Conservation (phyloP, 2,888 invertebrate genomes). For the Reticulitermes lucifugus region DNA sequence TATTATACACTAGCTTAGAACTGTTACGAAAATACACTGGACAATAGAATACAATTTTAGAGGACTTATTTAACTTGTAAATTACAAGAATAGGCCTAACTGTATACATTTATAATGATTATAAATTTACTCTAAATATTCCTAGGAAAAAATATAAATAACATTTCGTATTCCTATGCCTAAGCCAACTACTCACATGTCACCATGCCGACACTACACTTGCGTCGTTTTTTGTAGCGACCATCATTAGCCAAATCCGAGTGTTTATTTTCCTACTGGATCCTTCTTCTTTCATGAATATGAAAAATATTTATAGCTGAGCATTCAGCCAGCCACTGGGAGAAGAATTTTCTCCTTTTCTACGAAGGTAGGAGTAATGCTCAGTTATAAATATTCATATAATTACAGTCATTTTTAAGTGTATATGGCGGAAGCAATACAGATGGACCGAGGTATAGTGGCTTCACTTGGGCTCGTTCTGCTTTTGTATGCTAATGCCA, state of each 20-base stretch:
- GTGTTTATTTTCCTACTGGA: no score
- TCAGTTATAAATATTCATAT: background rate
- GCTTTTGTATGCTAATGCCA: no score
- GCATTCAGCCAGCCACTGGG: background rate
- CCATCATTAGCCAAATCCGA: no score
- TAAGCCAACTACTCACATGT: slow-evolving; percentile 2
- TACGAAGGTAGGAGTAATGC: background rate
- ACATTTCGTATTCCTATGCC: background rate
- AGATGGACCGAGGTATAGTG: background rate
- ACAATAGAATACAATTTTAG: background rate
- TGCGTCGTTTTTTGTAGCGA: background rate
- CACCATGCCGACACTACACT: slow-evolving; percentile 15
- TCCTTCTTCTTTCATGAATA: background rate
- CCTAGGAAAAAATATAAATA: background rate
- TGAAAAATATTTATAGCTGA: background rate
- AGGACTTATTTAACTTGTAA: background rate
- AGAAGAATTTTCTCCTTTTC: background rate
- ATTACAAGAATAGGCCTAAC: background rate
- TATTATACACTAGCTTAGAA: background rate
- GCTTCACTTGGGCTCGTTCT: no score
- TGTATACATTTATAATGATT: background rate
- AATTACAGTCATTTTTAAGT: background rate
- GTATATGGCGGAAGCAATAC: background rate
- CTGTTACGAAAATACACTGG: background rate
- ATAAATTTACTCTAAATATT: background rate